These are phyloP conservation scores for Leuciscus idus DNA, from an alignment of 2,113 vertebrate genomes.

Conservation along the genomic window DNA sequence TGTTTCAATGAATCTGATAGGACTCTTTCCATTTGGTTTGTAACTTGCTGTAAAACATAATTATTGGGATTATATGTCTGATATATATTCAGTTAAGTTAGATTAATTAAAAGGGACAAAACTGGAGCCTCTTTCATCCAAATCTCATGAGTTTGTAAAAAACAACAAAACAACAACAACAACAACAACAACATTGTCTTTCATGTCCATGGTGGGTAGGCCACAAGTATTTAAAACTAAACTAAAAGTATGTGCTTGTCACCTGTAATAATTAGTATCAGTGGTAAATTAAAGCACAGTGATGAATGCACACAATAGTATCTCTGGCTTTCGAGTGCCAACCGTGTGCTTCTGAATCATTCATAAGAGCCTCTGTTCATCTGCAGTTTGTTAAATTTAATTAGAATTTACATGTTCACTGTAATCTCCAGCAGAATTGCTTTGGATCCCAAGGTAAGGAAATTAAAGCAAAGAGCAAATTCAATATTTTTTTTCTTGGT, in stretches of 20 bases:
- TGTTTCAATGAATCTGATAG: not conserved
- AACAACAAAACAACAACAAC: not conserved
- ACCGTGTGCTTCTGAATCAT: constrained; percentile 62
- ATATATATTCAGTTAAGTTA: no score
- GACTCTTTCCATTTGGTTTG: not conserved
- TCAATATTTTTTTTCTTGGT: constrained; percentile 48
- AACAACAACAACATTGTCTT: not conserved
- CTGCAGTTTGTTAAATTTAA: constrained; percentile 63
- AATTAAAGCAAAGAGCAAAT: constrained; percentile 64
- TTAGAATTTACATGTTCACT: constrained; percentile 62
- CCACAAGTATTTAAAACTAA: not conserved
- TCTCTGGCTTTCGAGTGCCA: constrained; percentile 41
- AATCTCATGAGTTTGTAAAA: not conserved
- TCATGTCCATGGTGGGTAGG: constrained; percentile 5
- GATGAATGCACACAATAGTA: constrained; percentile 52
- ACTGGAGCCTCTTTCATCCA: not conserved
- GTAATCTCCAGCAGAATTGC: constrained; percentile 49
- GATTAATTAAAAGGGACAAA: not conserved
- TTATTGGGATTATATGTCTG: no score
- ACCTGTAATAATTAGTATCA: constrained; percentile 6
- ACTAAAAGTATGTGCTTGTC: constrained; percentile 4
- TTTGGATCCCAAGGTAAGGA: constrained; percentile 64
- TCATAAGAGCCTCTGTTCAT: constrained; percentile 62
- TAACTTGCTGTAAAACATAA: not conserved
- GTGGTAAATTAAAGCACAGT: not conserved